Conservation (phyloP, 2,797 vertebrate genomes). For the Cercopithecus petaurista region DNA sequence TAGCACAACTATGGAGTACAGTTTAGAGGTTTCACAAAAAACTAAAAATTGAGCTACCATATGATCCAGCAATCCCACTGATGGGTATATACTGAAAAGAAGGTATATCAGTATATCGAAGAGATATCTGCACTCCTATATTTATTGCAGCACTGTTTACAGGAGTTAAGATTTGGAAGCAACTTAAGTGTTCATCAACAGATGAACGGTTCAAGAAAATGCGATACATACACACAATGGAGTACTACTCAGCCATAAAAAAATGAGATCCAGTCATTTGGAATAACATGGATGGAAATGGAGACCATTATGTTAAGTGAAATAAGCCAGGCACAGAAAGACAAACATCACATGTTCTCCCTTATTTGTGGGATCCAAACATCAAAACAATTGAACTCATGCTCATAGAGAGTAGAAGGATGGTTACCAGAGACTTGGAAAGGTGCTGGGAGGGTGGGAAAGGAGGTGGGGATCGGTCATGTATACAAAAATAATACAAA, state of each 20-base stretch:
- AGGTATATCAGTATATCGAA: background rate
- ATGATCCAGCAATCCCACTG: background rate
- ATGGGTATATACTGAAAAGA: background rate
- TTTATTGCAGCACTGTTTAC: background rate
- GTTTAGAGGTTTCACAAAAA: background rate
- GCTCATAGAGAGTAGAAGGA: background rate
- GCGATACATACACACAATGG: background rate
- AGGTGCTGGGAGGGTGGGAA: background rate
- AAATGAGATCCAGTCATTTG: background rate
- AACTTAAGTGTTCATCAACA: background rate
- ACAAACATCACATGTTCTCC: background rate
- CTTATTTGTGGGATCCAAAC: background rate
- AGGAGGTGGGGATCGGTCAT: background rate
- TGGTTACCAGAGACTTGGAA: background rate
- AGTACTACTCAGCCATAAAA: background rate
- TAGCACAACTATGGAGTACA: background rate
- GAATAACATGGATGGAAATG: background rate
- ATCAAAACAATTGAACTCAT: background rate
- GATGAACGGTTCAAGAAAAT: background rate
- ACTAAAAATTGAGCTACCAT: background rate
- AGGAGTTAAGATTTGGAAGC: background rate
- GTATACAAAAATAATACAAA: background rate
- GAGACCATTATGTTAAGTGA: background rate
- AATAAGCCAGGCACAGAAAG: background rate
- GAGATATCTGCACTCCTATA: background rate